Evolutionary conservation across 2,797 vertebrate species (phyloP).

Genomic region (Myotis myotis): DNA sequence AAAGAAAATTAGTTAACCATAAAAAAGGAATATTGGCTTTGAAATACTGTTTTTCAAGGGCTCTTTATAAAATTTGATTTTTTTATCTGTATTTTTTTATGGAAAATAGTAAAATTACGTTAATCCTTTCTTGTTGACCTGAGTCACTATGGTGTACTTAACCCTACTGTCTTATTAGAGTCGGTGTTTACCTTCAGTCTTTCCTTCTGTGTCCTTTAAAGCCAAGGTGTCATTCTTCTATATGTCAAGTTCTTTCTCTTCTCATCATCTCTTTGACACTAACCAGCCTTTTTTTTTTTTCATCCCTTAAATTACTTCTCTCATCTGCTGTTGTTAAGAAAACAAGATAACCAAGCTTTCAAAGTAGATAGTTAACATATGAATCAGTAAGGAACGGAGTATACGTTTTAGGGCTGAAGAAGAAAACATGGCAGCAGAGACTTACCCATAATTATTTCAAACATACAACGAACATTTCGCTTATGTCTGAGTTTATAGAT

Average conservation of each 20-base stretch:
- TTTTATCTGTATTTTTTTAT: not conserved
- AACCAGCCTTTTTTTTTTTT: not conserved
- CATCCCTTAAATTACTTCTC: not conserved
- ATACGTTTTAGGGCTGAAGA: not conserved
- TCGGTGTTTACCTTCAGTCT: not conserved
- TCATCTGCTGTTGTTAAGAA: conserved; percentile 20
- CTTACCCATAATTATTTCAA: not conserved
- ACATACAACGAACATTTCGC: not conserved
- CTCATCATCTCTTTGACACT: not conserved
- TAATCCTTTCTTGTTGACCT: not conserved
- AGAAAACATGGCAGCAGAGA: not conserved
- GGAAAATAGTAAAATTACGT: not conserved
- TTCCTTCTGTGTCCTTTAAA: not conserved
- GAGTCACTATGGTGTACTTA: not conserved
- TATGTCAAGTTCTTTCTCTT: not conserved
- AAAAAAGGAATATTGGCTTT: not conserved
- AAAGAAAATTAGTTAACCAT: too few species aligned
- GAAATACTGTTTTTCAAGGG: not conserved
- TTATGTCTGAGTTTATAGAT: not conserved
- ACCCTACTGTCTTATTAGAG: not conserved
- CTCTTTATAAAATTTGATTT: not conserved
- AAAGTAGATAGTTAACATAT: not conserved
- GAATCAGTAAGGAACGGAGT: not conserved
- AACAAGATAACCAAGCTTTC: not conserved
- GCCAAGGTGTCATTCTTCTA: not conserved